Conservation (phyloP, 2,888 invertebrate genomes). For the Salpingus planirostris region DNA sequence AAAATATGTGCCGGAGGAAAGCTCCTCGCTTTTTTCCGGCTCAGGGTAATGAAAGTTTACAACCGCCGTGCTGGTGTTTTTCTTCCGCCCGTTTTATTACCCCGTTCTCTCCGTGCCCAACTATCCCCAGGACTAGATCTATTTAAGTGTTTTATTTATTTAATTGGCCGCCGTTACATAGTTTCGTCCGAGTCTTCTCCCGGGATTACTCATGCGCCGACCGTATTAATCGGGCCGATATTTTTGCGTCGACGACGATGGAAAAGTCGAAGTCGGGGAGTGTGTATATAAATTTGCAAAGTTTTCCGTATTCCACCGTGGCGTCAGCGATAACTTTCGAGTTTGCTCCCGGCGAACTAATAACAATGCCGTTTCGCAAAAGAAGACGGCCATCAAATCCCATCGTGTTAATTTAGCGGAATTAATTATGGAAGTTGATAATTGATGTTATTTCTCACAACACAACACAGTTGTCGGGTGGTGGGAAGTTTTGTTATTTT, state of each 20-base stretch:
- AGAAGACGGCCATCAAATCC: too few species aligned
- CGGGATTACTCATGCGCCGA: too few species aligned
- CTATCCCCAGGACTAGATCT: conserved; percentile 22
- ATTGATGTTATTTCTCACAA: too few species aligned
- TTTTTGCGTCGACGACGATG: too few species aligned
- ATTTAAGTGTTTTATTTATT: conserved; percentile 29
- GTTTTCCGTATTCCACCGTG: too few species aligned
- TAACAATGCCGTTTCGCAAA: too few species aligned
- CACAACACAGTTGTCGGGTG: too few species aligned
- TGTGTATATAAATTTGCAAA: too few species aligned
- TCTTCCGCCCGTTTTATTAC: conserved; percentile 15
- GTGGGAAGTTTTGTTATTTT: conserved; percentile 14
- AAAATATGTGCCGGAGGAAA: conserved; percentile 13
- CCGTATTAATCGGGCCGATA: too few species aligned
- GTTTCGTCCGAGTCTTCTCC: conserved; percentile 8
- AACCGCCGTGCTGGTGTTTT: conserved; percentile 16
- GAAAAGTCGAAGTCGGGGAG: too few species aligned
- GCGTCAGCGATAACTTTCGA: too few species aligned
- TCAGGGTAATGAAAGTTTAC: conserved; percentile 19
- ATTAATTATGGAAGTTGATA: conserved; percentile 10
- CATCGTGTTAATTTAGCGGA: conserved; percentile 11
- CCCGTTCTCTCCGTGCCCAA: conserved; percentile 19
- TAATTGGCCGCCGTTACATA: conserved; percentile 24
- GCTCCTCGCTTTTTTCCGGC: conserved; percentile 15
- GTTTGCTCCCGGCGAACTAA: too few species aligned